phyloP scores from a whole-genome alignment of 2,797 vertebrate species.

The Capromys pilorides region DNA sequence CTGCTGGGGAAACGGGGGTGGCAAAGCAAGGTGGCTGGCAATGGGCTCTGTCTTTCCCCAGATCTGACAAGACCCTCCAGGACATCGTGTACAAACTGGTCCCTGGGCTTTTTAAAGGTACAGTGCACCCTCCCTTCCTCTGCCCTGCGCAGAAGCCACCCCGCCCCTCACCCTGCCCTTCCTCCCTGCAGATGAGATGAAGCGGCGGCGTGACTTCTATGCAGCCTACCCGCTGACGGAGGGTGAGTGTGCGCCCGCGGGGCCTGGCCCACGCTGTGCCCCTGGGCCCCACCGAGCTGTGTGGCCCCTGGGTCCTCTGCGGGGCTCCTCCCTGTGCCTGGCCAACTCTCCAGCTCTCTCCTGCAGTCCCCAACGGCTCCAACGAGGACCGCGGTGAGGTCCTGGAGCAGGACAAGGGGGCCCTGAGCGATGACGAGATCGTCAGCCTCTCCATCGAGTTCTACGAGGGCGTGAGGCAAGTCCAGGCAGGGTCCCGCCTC shows the following conservation, averaged over 20 bases:
- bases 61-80: constrained; percentile 89
- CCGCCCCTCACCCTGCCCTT: neutral
- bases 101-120: constrained; percentile 91
- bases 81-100: constrained; percentile 91
- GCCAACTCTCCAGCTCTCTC: neutral
- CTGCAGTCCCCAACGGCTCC: constrained; percentile 85
- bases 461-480: constrained; percentile 86
- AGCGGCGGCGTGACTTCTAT: constrained; percentile 88
- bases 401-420: constrained; percentile 84
- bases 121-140: neutral
- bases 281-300: neutral
- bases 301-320: neutral
- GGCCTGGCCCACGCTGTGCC: neutral
- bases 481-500: accelerated
- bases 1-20: neutral
- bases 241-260: constrained; percentile 79
- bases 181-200: constrained; percentile 88
- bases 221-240: constrained; percentile 86
- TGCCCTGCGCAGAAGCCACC: neutral
- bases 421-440: constrained; percentile 86
- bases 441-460: constrained; percentile 91
- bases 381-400: constrained; percentile 86
- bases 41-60: constrained; percentile 64
- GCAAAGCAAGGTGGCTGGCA: no score
- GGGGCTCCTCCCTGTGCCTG: neutral